Percentiles rank a stretch among this genome's conserved stretches.
Evolutionary conservation across 2,888 invertebrate genomes (phyloP).

Genomic region (Caenorhabditis uteleia): DNA sequence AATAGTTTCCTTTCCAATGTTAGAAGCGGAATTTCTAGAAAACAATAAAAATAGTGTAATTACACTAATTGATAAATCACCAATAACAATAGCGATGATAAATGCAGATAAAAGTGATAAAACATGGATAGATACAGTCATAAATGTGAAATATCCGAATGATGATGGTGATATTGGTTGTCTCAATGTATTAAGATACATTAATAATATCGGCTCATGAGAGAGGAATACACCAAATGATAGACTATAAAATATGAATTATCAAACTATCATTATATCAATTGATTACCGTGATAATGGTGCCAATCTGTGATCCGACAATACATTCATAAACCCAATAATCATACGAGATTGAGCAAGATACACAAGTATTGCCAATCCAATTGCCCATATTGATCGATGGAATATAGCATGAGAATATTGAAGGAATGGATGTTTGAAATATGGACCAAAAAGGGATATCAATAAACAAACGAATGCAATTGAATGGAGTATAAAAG

Average conservation of each 20-base stretch:
- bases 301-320: conserved; percentile 22
- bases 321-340: conserved; percentile 12
- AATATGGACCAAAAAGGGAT: conserved; percentile 24
- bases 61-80: conserved; percentile 1
- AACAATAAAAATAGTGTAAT: background rate
- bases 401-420: conserved; percentile 32
- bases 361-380: conserved; percentile 24
- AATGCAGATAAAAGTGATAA: conserved; percentile 36
- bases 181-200: conserved; percentile 36
- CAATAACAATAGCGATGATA: conserved; percentile 41
- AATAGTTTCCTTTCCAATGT: conserved; percentile 36
- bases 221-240: conserved; percentile 52
- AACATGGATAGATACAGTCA: conserved; percentile 27
- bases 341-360: conserved; percentile 28
- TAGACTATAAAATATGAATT: conserved; percentile 24
- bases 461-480: conserved; percentile 2
- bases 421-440: background rate
- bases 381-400: conserved; percentile 35
- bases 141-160: conserved; percentile 31
- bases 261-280: background rate
- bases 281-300: conserved; percentile 13
- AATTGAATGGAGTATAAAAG: conserved; percentile 8
- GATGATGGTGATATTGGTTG: conserved; percentile 38
- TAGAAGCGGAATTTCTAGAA: conserved; percentile 37
- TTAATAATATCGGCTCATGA: conserved; percentile 51